Evolutionary conservation across 2,797 vertebrate genomes (phyloP).

Genomic region (Diceros bicornis): DNA sequence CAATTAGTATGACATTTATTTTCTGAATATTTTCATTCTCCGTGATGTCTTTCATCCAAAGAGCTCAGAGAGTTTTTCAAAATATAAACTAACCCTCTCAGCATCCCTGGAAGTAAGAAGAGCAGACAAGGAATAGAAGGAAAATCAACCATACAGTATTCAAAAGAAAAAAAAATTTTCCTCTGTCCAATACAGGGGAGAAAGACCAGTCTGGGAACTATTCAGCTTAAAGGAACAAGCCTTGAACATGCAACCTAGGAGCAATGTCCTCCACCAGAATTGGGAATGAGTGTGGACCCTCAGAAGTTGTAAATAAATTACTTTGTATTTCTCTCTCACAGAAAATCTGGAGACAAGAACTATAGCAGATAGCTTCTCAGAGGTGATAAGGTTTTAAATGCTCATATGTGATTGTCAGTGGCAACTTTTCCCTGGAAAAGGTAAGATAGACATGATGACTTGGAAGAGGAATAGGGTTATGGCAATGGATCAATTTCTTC

Average conservation of each 20-base stretch:
- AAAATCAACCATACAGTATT: slow-evolving; percentile 3
- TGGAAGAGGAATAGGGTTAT: slow-evolving; percentile 85
- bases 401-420: slow-evolving; percentile 79
- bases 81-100: slow-evolving; percentile 62
- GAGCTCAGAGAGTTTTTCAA: slow-evolving; percentile 56
- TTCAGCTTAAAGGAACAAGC: slow-evolving; percentile 51
- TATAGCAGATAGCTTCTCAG: slow-evolving; percentile 2
- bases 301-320: slow-evolving; percentile 64
- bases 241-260: slow-evolving; percentile 49
- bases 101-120: neutral
- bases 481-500: slow-evolving; percentile 84
- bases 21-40: slow-evolving; percentile 62
- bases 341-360: slow-evolving; percentile 46
- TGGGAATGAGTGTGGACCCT: neutral
- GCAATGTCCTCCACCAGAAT: neutral
- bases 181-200: neutral
- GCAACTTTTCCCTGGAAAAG: slow-evolving; percentile 80
- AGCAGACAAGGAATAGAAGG: neutral
- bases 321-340: slow-evolving; percentile 55
- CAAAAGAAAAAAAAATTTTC: neutral
- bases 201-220: slow-evolving; percentile 4
- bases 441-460: slow-evolving; percentile 83
- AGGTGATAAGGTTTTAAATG: slow-evolving; percentile 56
- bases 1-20: slow-evolving; percentile 76
- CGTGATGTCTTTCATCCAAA: slow-evolving; percentile 64